Conservation (phyloP, 1,140 invertebrate species). For the Drosophila nikananu region DNA sequence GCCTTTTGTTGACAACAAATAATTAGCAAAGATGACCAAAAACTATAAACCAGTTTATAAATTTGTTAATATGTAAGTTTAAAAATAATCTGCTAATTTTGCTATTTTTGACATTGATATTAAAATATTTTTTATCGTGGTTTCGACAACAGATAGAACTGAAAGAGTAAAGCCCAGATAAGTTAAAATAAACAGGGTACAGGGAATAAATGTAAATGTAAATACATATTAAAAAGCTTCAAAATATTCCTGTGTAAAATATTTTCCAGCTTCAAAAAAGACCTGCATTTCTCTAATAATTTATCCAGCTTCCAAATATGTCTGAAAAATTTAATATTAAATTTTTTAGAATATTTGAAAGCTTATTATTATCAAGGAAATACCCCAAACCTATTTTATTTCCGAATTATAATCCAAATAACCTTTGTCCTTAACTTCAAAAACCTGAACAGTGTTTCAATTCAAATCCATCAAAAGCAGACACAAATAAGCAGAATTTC, state of each 20-base stretch:
- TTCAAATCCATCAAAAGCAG: not conserved
- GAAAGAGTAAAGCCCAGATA: too few species aligned
- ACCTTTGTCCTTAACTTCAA: not conserved
- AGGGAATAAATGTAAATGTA: too few species aligned
- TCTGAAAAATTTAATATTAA: too few species aligned
- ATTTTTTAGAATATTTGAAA: too few species aligned
- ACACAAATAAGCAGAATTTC: not conserved
- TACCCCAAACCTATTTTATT: not conserved
- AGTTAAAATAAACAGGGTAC: too few species aligned
- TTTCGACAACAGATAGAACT: not conserved
- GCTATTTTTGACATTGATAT: not conserved
- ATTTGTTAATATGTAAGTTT: not conserved
- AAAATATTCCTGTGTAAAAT: too few species aligned
- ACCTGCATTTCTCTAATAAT: too few species aligned
- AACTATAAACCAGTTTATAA: constrained; percentile 6
- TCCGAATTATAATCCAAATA: not conserved
- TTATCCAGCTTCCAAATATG: too few species aligned
- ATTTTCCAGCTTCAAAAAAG: too few species aligned
- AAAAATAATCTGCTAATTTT: constrained; percentile 24
- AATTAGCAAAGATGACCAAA: not conserved
- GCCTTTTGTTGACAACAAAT: not conserved
- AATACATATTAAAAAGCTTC: too few species aligned
- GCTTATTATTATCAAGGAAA: too few species aligned
- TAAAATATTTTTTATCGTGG: not conserved
- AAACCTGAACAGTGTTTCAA: not conserved